Conservation (phyloP, 2,113 vertebrate species). For the Amphilophus citrinellus region DNA sequence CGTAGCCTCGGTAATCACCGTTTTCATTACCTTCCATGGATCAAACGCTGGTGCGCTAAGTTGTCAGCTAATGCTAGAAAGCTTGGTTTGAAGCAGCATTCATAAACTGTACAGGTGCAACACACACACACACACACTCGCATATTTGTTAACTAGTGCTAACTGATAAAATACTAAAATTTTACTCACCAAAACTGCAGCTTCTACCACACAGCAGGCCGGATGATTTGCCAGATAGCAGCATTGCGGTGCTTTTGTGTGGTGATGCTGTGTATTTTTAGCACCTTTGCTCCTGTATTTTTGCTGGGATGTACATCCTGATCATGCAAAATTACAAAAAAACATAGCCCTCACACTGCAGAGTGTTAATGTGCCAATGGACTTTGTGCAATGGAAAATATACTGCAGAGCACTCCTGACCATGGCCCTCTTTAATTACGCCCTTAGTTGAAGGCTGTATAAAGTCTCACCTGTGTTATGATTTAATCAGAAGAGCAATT, state of each 20-base stretch:
- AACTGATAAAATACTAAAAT: too few relatives aligned
- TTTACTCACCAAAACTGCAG: too few relatives aligned
- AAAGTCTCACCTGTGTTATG: too few relatives aligned
- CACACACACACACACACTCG: too few relatives aligned
- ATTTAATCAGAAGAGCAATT: not conserved
- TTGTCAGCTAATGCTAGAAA: not conserved
- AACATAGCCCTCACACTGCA: fast-evolving
- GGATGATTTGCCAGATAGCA: not conserved
- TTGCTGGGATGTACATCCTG: not conserved
- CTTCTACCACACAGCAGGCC: not conserved
- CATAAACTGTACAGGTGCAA: too few relatives aligned
- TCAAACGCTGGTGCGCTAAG: not conserved
- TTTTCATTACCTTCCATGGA: not conserved
- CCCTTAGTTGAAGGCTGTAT: too few relatives aligned
- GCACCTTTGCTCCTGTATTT: not conserved
- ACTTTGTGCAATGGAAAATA: not conserved
- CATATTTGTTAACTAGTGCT: too few relatives aligned
- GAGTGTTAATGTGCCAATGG: not conserved
- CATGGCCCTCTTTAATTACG: fast-evolving
- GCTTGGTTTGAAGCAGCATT: too few relatives aligned
- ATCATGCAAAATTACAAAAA: not conserved
- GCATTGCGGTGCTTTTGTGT: too few relatives aligned
- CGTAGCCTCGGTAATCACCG: not conserved
- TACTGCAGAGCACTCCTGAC: not conserved
- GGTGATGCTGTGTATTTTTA: not conserved